These are phyloP conservation scores for Catagonus wagneri DNA, from an alignment of 2,113 vertebrate species.

Conservation along the genomic window DNA sequence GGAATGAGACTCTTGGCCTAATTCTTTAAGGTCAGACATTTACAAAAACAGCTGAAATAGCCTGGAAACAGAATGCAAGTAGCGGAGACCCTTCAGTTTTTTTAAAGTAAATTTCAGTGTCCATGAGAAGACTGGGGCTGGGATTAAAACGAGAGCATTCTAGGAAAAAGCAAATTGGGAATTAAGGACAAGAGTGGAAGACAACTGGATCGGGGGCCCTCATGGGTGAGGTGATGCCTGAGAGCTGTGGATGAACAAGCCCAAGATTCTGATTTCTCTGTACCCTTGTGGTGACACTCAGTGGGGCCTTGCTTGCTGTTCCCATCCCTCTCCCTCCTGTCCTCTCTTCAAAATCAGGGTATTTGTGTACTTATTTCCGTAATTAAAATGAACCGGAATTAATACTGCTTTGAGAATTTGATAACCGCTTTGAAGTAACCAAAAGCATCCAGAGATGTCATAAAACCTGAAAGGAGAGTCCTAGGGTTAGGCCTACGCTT, in stretches of 20 bases:
- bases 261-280: not conserved
- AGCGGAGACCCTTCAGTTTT: not conserved
- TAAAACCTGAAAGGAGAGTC: not conserved
- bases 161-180: not conserved
- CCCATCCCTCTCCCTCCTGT: not conserved
- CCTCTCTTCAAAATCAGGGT: not conserved
- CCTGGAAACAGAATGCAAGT: slow-evolving; percentile 1
- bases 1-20: not conserved
- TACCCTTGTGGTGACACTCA: not conserved
- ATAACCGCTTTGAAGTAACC: not conserved
- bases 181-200: not conserved
- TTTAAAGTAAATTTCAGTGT: slow-evolving; percentile 10
- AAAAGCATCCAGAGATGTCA: not conserved
- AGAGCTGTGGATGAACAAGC: no score
- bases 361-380: not conserved
- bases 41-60: not conserved
- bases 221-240: not conserved
- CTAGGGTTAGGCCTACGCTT: not conserved
- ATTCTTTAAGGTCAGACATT: not conserved
- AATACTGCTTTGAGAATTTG: slow-evolving; percentile 7
- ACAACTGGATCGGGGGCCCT: not conserved
- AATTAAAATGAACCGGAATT: slow-evolving; percentile 1
- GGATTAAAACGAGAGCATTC: not conserved
- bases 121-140: not conserved
- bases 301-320: not conserved